Evolutionary conservation across 92 coral and sea anemone genomes (phyloP).

Genomic region (Parazoanthus darwini): DNA sequence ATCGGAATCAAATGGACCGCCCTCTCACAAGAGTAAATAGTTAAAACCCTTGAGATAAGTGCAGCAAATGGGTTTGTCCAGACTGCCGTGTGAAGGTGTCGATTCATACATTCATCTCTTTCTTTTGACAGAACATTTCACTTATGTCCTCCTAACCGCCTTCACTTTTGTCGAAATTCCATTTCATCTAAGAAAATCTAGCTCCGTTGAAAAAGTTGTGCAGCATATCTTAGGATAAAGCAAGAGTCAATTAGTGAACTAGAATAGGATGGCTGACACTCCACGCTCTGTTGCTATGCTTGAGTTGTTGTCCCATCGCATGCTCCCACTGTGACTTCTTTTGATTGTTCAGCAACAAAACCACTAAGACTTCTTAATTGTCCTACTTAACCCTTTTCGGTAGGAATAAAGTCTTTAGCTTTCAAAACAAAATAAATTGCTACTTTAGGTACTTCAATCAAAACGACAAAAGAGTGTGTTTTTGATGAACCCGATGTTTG

Average conservation of each 20-base stretch:
- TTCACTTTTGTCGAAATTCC: no score
- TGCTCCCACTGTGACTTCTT: background rate
- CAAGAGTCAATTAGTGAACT: background rate
- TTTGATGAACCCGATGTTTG: no score
- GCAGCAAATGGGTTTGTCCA: constrained; percentile 10
- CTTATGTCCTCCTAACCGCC: no score
- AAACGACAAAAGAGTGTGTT: no score
- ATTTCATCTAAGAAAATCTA: background rate
- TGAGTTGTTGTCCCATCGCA: background rate
- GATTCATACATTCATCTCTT: background rate
- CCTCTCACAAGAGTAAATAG: background rate
- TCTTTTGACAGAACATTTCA: background rate
- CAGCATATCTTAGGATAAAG: background rate
- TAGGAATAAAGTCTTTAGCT: background rate
- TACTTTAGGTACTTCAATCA: background rate
- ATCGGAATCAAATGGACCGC: background rate
- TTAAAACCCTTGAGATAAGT: constrained; percentile 4
- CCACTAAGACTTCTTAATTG: background rate
- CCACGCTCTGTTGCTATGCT: background rate
- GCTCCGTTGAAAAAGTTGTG: background rate
- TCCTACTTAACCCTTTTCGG: background rate
- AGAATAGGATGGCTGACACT: background rate
- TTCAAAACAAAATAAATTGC: background rate
- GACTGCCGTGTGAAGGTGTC: background rate
- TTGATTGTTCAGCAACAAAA: background rate